Percentiles rank a stretch among this genome's conserved stretches.
These are phyloP conservation scores for Ypsolopha sequella DNA, from an alignment of 2,888 invertebrate species.

Conservation along the genomic window DNA sequence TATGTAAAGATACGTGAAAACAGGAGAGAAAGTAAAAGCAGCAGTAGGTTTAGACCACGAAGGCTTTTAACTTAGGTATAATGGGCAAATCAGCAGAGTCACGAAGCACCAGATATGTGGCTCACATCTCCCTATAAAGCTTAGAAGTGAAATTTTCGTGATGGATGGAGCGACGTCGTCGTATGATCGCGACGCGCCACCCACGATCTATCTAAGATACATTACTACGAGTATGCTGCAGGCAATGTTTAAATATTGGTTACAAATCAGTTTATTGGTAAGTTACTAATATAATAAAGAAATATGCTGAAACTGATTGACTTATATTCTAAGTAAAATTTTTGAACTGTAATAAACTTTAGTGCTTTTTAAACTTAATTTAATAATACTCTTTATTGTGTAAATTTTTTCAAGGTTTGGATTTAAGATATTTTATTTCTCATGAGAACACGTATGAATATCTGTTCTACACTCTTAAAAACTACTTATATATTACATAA, in stretches of 20 bases:
- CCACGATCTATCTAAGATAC: conserved; percentile 19
- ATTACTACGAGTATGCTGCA: not conserved
- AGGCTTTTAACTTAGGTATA: conserved; percentile 16
- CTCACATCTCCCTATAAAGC: conserved; percentile 1
- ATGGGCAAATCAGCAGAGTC: conserved; percentile 14
- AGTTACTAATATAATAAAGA: no score
- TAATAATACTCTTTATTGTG: no score
- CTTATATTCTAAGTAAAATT: no score
- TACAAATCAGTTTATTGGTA: no score
- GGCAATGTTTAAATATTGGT: not conserved
- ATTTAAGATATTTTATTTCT: no score
- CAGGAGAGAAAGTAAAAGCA: not conserved
- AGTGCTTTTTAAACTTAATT: no score
- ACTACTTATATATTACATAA: no score
- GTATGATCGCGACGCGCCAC: conserved; percentile 40
- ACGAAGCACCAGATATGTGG: not conserved
- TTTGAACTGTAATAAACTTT: no score
- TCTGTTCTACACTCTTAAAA: no score
- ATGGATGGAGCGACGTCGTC: conserved; percentile 35
- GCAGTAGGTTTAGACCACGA: conserved; percentile 15
- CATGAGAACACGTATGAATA: no score
- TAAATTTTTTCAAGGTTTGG: no score
- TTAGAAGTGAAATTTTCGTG: conserved; percentile 45
- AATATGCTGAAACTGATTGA: no score
- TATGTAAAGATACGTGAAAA: not conserved